Conservation (phyloP, 2,797 vertebrate species). For the Amphiprion clarkii region DNA sequence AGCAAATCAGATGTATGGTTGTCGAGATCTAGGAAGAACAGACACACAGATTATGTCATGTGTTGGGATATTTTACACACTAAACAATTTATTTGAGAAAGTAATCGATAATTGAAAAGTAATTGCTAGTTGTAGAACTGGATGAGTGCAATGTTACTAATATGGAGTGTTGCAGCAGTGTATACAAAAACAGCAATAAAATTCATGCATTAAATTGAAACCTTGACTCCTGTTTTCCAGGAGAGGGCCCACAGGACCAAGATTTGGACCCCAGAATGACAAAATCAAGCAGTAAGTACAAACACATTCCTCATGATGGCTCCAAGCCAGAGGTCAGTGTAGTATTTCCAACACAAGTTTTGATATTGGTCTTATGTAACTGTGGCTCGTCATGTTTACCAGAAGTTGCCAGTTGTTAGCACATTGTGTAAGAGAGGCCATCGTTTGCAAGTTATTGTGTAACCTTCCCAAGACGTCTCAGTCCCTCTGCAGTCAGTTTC, state of each 20-base stretch:
- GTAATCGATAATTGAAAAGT: too few species aligned
- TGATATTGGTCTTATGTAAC: slow-evolving; percentile 71
- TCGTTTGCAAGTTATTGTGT: slow-evolving; percentile 56
- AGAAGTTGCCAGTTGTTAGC: slow-evolving; percentile 42
- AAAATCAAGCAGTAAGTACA: slow-evolving; percentile 97
- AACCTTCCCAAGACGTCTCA: slow-evolving; percentile 45
- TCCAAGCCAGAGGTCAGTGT: slow-evolving; percentile 36
- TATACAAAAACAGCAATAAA: neutral
- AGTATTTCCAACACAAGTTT: slow-evolving; percentile 31
- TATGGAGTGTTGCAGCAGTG: neutral
- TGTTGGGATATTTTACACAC: too few species aligned
- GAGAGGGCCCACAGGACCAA: slow-evolving; percentile 95
- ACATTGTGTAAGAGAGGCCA: slow-evolving; percentile 53
- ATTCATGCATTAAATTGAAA: neutral
- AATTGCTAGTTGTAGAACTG: too few species aligned
- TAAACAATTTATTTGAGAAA: too few species aligned
- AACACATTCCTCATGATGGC: slow-evolving; percentile 32
- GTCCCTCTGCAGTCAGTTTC: slow-evolving; percentile 36
- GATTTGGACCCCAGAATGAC: slow-evolving; percentile 95
- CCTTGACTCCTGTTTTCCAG: slow-evolving; percentile 78
- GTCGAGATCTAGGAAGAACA: too few species aligned
- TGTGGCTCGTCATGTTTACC: slow-evolving; percentile 61
- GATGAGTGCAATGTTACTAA: neutral
- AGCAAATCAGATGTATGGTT: too few species aligned
- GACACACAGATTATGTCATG: too few species aligned